These are phyloP conservation scores for Cyphomyrus plagiostoma DNA, from an alignment of 2,113 vertebrate species.

Conservation along the genomic window DNA sequence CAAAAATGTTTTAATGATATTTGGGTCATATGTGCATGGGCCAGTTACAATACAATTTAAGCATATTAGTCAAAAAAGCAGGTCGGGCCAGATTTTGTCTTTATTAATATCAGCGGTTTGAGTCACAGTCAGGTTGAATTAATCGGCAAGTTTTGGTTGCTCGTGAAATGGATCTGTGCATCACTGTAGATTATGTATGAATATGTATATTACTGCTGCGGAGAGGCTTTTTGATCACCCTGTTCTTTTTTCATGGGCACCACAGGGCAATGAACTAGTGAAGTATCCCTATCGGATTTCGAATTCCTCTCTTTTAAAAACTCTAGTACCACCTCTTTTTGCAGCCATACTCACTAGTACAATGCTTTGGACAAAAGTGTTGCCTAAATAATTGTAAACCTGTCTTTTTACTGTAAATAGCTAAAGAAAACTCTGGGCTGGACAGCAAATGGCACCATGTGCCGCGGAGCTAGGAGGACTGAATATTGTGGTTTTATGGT, in stretches of 20 bases:
- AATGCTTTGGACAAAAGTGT: background rate
- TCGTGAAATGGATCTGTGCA: background rate
- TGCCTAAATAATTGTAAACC: background rate
- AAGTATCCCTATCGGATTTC: background rate
- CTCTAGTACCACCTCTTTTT: no score
- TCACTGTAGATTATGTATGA: no score
- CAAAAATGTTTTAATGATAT: background rate
- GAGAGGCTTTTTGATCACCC: no score
- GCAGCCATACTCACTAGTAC: no score
- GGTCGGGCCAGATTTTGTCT: background rate
- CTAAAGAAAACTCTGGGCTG: background rate
- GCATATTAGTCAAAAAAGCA: background rate
- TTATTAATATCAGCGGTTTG: background rate
- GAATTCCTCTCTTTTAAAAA: background rate
- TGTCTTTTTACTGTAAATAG: background rate
- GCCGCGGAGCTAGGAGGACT: background rate
- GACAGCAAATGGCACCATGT: background rate
- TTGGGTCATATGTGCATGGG: background rate
- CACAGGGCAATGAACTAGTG: background rate
- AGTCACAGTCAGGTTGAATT: background rate
- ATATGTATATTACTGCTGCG: no score
- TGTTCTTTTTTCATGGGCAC: no score
- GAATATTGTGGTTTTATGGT: background rate
- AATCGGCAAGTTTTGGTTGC: background rate
- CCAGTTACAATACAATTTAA: background rate